Percentiles rank a stretch among this genome's conserved stretches.
phyloP scores from a whole-genome alignment of 2,888 invertebrate genomes.

The Oligia latruncula region DNA sequence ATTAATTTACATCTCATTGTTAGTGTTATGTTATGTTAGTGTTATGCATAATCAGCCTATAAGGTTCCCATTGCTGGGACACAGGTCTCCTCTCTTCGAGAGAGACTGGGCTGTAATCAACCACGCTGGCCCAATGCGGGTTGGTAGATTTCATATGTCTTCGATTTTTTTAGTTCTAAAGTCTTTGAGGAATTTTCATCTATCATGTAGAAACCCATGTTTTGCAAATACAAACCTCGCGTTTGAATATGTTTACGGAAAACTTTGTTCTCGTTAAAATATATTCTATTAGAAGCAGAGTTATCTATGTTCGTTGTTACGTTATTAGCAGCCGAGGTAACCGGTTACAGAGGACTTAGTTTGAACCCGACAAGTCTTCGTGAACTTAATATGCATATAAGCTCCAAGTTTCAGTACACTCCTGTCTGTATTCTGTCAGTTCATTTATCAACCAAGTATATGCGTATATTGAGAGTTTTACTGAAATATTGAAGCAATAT shows the following conservation, averaged over 20 bases:
- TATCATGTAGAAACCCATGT: neutral
- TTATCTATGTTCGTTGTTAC: slow-evolving; percentile 11
- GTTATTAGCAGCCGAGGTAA: slow-evolving; percentile 38
- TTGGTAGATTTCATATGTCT: neutral
- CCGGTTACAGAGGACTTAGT: slow-evolving; percentile 49
- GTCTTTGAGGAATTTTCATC: neutral
- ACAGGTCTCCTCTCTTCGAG: neutral
- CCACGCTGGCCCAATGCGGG: neutral
- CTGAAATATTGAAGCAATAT: slow-evolving; percentile 2
- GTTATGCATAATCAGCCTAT: neutral
- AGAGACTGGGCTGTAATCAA: neutral
- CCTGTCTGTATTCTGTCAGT: slow-evolving; percentile 43
- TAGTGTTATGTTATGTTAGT: no score
- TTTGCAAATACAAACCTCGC: neutral
- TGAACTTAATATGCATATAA: slow-evolving; percentile 64
- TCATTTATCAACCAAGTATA: slow-evolving; percentile 46
- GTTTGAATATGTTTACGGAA: neutral
- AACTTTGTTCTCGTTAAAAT: neutral
- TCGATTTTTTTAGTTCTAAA: neutral
- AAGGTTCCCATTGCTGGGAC: neutral
- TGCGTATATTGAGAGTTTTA: slow-evolving; percentile 20
- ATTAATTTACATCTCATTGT: neutral
- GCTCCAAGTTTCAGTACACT: slow-evolving; percentile 61
- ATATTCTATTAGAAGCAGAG: slow-evolving; percentile 15
- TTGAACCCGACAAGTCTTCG: slow-evolving; percentile 58